phyloP scores from a whole-genome alignment of 2,797 vertebrate genomes.

The Rachycentron canadum region DNA sequence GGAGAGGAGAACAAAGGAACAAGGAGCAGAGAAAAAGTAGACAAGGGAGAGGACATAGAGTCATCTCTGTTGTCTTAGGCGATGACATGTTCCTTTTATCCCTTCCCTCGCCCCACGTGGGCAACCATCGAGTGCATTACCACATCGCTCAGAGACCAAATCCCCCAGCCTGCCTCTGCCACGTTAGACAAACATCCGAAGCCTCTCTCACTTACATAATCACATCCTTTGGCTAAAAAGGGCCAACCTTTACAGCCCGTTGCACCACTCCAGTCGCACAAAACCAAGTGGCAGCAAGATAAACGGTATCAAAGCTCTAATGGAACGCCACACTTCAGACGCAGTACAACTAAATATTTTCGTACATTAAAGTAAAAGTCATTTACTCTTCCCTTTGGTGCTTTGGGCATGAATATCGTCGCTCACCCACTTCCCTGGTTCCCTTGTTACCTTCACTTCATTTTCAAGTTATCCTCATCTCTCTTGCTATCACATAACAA shows the following conservation, averaged over 20 bases:
- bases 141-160: constrained; percentile 38
- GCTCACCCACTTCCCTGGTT: constrained; percentile 69
- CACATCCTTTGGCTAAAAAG: constrained; percentile 43
- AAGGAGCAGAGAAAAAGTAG: constrained; percentile 29
- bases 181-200: constrained; percentile 51
- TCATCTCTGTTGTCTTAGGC: constrained; percentile 33
- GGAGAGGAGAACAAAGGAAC: constrained; percentile 43
- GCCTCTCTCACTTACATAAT: constrained; percentile 49
- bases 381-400: constrained; percentile 49
- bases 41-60: constrained; percentile 37
- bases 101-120: constrained; percentile 18
- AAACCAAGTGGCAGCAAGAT: constrained; percentile 15
- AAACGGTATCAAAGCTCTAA: constrained; percentile 1
- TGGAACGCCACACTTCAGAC: constrained; percentile 29
- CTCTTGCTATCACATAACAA: constrained; percentile 53
- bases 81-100: constrained; percentile 58
- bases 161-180: constrained; percentile 28
- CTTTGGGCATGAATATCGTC: constrained; percentile 60
- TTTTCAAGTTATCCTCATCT: constrained; percentile 70
- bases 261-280: constrained; percentile 14
- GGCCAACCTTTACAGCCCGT: constrained; percentile 18
- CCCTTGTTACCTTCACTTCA: constrained; percentile 69
- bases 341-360: constrained; percentile 59
- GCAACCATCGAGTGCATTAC: constrained; percentile 28
- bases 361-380: constrained; percentile 55